These are phyloP conservation scores for Harpalus rufipes DNA, from an alignment of 2,888 invertebrate species.

Conservation along the genomic window DNA sequence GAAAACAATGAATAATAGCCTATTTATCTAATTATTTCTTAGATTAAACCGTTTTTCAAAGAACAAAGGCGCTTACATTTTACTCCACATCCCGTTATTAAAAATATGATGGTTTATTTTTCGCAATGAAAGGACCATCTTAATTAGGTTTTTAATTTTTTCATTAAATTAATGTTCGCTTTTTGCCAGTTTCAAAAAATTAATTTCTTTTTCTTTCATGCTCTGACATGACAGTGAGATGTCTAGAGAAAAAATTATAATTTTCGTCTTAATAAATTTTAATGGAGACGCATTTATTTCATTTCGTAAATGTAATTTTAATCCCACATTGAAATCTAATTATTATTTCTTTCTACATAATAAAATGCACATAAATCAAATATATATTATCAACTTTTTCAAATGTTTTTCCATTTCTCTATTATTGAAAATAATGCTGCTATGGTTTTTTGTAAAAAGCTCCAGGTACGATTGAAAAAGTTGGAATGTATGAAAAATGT, in stretches of 20 bases:
- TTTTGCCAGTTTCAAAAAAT: conserved; percentile 26
- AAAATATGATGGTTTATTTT: conserved; percentile 29
- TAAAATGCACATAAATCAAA: too few relatives aligned
- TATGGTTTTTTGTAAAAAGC: too few relatives aligned
- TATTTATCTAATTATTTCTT: conserved; percentile 17
- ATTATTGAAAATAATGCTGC: too few relatives aligned
- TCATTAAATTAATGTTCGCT: conserved; percentile 37
- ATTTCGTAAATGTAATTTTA: not conserved
- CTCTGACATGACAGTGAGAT: conserved; percentile 23
- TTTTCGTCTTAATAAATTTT: conserved; percentile 25
- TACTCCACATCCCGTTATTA: not conserved
- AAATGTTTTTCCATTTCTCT: too few relatives aligned
- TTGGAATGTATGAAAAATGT: too few relatives aligned
- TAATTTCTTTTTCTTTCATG: conserved; percentile 23
- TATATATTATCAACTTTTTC: too few relatives aligned
- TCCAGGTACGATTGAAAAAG: too few relatives aligned
- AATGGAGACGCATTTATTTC: not conserved
- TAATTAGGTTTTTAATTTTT: conserved; percentile 50
- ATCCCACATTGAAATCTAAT: too few relatives aligned
- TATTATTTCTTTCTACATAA: too few relatives aligned
- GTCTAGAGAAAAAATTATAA: not conserved
- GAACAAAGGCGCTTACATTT: conserved; percentile 20
- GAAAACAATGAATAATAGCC: not conserved
- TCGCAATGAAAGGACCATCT: conserved; percentile 35
- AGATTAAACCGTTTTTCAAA: not conserved